These are phyloP conservation scores for Cylindroiulus punctatus DNA, from an alignment of 2,888 invertebrate genomes.

Conservation along the genomic window DNA sequence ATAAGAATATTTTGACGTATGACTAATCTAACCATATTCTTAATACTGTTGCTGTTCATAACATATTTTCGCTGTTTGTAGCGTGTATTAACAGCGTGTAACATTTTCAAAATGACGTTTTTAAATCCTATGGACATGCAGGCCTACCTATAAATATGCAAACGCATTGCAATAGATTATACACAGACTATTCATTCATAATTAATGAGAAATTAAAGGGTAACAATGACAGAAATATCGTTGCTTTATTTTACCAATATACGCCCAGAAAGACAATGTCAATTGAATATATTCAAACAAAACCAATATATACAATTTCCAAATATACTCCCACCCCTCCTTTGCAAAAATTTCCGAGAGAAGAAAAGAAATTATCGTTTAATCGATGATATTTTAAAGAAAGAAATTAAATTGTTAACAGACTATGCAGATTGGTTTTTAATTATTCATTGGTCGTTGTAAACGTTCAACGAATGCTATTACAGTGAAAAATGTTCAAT, in stretches of 20 bases:
- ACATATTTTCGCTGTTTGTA: not conserved
- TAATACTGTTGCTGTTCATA: not conserved
- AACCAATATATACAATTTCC: constrained; percentile 16
- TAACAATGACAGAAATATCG: constrained; percentile 15
- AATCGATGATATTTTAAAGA: not conserved
- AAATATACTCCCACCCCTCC: not conserved
- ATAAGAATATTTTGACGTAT: not conserved
- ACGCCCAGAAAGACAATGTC: constrained; percentile 17
- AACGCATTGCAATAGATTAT: not conserved
- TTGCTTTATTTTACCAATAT: not conserved
- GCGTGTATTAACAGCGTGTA: not conserved
- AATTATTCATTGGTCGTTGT: constrained; percentile 14
- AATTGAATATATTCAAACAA: constrained; percentile 25
- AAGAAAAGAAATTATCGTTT: constrained; percentile 42
- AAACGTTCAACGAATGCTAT: not conserved
- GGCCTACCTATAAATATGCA: not conserved
- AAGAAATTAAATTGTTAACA: not conserved
- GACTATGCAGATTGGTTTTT: constrained; percentile 23
- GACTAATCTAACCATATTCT: not conserved
- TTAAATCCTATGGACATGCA: not conserved
- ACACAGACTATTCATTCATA: not conserved
- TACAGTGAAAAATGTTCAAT: not conserved
- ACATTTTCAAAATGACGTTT: not conserved
- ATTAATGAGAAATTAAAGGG: constrained; percentile 14
- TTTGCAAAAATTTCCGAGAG: constrained; percentile 3